Evolutionary conservation across 2,888 invertebrate genomes (phyloP), one percentile per base, ranked within the genome.

Genomic region (Acleris holmiana): DNA sequence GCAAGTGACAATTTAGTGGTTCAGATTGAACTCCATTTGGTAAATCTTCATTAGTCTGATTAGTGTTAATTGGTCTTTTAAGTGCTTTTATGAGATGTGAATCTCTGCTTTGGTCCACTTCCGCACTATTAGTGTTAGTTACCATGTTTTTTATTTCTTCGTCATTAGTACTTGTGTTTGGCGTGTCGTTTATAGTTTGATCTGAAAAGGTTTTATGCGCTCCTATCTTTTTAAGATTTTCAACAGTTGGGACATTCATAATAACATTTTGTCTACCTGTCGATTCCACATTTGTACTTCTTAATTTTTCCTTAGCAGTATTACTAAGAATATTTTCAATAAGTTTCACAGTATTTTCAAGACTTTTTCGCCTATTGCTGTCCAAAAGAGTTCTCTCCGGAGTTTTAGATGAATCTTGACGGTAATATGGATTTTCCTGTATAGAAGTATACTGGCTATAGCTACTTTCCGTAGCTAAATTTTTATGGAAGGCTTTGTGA

Each of bases 271-370:
- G 6, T 6, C 17, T 44, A n/a, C n/a, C 41, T 15, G 13, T 0
- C 3, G n/a, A 13, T 8, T 53, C 55, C 18, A 8, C 10, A 21
- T 41, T 21, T 8, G 54, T 23, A 35, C 7, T 50, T 46, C 29
- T 59, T 18, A 44, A 60, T 6, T 73, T 71, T 17, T 73, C 72
- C 55, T 75, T 79, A 0, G 79, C 75, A 15, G 58, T 58, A 3
- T 77, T 81, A 17, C 80, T 84, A 35, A 88, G 71, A 19, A 89
- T 85, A 56, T 86, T 83, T 70, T 89, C 89, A 61, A 89, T 88
- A 61, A 89, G 69, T 68, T 82, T 84, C 0, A 89, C 86, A 0
- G 89, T 89, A 40, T 88, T 86, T 68, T 88, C 89, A 29, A 89
- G 76, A 61, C 88, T 88, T 73, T 84, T 79, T 15, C 87, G 74